Conservation (phyloP, 1,140 invertebrate genomes). For the Drosophila orena region DNA sequence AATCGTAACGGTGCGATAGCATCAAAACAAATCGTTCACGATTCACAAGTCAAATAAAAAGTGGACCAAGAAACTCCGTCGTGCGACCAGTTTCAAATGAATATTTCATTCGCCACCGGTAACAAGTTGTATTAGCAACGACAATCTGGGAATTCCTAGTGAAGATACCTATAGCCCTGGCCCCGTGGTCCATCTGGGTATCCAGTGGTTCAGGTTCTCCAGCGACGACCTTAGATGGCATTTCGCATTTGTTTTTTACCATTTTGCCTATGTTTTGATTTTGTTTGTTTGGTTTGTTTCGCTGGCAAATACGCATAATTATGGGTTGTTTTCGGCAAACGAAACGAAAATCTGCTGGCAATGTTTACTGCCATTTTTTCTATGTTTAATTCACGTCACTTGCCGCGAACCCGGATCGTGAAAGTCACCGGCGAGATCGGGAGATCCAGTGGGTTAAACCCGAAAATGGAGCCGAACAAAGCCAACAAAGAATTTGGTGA, state of each 20-base stretch:
- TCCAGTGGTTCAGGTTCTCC: constrained; percentile 55
- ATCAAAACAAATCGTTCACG: constrained; percentile 31
- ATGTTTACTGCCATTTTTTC: constrained; percentile 49
- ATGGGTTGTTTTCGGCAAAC: constrained; percentile 38
- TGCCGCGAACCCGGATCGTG: constrained; percentile 70
- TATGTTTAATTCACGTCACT: constrained; percentile 69
- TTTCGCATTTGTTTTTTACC: constrained; percentile 21
- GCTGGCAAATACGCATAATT: constrained; percentile 64
- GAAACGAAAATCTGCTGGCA: constrained; percentile 13
- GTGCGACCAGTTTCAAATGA: constrained; percentile 30
- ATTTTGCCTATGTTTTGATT: no score
- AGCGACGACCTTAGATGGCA: constrained; percentile 42
- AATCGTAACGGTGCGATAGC: constrained; percentile 10
- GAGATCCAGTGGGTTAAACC: constrained; percentile 63
- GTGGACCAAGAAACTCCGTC: constrained; percentile 37
- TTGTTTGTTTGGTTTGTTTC: constrained; percentile 42
- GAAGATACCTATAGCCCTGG: constrained; percentile 29
- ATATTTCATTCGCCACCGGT: constrained; percentile 32
- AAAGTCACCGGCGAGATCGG: constrained; percentile 56
- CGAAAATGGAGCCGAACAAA: constrained; percentile 39
- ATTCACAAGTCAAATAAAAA: constrained; percentile 21
- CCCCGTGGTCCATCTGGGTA: constrained; percentile 36
- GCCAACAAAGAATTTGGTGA: constrained; percentile 60
- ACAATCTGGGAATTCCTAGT: constrained; percentile 64
- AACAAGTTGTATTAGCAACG: constrained; percentile 51